Evolutionary conservation across 2,888 invertebrate genomes (phyloP).

Genomic region (Diarsia brunnea): DNA sequence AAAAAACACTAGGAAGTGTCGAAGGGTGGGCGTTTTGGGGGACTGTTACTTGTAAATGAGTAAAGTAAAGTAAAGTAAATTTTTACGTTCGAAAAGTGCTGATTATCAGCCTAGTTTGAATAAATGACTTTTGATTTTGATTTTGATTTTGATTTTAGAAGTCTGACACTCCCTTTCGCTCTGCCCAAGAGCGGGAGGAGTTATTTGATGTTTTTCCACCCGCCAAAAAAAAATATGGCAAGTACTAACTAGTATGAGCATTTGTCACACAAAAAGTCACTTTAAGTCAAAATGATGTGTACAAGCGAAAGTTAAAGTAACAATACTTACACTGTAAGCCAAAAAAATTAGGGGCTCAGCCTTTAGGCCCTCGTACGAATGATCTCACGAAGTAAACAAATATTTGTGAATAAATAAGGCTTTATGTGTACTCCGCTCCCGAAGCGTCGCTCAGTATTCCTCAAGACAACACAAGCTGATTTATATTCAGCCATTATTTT

Average conservation of each 20-base stretch:
- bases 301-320: constrained; percentile 50
- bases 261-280: constrained; percentile 23
- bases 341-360: constrained; percentile 69
- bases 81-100: too few relatives aligned
- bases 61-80: too few relatives aligned
- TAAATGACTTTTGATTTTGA: too few relatives aligned
- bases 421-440: constrained; percentile 67
- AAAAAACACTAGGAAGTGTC: too few relatives aligned
- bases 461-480: constrained; percentile 71
- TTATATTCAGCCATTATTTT: constrained; percentile 78
- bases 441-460: constrained; percentile 64
- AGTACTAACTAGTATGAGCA: not conserved
- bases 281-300: constrained; percentile 43
- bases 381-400: constrained; percentile 77
- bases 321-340: constrained; percentile 61
- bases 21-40: too few relatives aligned
- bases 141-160: too few relatives aligned
- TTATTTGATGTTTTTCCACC: too few relatives aligned
- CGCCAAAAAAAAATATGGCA: too few relatives aligned
- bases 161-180: too few relatives aligned
- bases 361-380: constrained; percentile 66
- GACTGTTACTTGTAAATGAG: too few relatives aligned
- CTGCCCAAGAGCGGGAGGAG: too few relatives aligned
- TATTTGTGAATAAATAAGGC: constrained; percentile 82
- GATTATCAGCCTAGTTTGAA: too few relatives aligned